Percentiles rank a stretch among this genome's conserved stretches.
Conservation (phyloP, 2,888 invertebrate genomes). For the Flabesymbios commensalis region DNA sequence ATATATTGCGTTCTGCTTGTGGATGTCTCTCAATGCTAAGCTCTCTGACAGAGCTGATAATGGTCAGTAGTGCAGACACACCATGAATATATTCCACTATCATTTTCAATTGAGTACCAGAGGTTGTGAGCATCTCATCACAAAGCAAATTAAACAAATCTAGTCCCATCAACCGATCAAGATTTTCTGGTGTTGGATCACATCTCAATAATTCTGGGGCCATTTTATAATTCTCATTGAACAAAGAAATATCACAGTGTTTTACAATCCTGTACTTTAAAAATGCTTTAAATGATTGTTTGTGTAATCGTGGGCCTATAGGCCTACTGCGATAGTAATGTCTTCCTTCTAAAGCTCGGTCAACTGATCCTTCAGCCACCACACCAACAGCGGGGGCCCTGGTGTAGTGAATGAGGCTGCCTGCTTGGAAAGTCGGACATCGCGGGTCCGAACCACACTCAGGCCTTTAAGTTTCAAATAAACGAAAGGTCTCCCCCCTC, state of each 20-base stretch:
- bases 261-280: background rate
- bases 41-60: too few species aligned
- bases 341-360: background rate
- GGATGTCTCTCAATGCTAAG: background rate
- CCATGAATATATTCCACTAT: too few species aligned
- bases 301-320: background rate
- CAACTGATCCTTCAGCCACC: background rate
- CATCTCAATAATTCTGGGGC: background rate
- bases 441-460: too few species aligned
- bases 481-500: background rate
- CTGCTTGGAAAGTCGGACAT: too few species aligned
- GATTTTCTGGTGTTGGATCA: background rate
- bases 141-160: background rate
- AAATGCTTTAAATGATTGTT: conserved; percentile 1
- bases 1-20: background rate
- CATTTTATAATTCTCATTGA: background rate
- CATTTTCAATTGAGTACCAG: background rate
- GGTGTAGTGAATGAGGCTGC: too few species aligned
- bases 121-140: background rate
- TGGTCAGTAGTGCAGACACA: too few species aligned
- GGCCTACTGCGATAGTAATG: background rate
- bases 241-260: background rate
- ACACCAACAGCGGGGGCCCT: background rate
- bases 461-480: background rate
- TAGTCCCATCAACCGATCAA: background rate